Evolutionary conservation across 2,797 vertebrate species (phyloP).

Genomic region (Sarcoramphus papa): DNA sequence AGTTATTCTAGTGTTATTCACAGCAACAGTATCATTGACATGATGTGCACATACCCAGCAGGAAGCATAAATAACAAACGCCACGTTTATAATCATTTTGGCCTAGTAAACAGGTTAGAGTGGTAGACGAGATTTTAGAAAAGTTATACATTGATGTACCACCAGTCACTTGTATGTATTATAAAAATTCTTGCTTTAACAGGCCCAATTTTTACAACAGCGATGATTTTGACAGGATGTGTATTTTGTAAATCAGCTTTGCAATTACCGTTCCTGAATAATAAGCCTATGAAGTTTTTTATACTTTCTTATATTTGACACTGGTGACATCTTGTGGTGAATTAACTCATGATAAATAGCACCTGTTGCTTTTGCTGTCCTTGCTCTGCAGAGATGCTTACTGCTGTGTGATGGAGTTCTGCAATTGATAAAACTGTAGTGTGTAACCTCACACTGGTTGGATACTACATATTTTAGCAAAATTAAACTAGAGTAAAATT

Average conservation of each 20-base stretch:
- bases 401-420: not conserved
- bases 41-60: not conserved
- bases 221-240: not conserved
- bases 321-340: conserved; percentile 27
- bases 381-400: not conserved
- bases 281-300: not conserved
- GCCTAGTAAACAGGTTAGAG: not conserved
- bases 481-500: not conserved
- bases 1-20: not conserved
- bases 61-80: not conserved
- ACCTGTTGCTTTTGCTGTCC: not conserved
- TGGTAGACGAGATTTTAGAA: not conserved
- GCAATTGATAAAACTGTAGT: not conserved
- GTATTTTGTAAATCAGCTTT: not conserved
- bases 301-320: not conserved
- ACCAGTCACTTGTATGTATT: not conserved
- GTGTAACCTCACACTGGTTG: not conserved
- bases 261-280: not conserved
- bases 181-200: not conserved
- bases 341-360: not conserved
- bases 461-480: not conserved
- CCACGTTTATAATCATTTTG: not conserved
- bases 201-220: not conserved
- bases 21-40: not conserved
- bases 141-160: not conserved